Evolutionary conservation across 2,888 invertebrate genomes (phyloP).

Genomic region (Thymelicus acteon): DNA sequence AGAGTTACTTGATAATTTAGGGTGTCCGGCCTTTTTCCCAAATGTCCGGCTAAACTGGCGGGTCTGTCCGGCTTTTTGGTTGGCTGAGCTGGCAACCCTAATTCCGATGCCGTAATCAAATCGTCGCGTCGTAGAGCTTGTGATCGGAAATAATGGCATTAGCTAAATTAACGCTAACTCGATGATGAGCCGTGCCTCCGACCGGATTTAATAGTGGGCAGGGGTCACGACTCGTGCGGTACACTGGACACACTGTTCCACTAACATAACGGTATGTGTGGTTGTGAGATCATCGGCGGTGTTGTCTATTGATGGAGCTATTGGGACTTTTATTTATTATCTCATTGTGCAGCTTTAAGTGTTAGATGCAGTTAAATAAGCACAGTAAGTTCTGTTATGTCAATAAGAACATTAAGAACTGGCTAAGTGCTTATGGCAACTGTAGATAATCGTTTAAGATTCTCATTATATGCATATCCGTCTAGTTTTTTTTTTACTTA

Average conservation of each 20-base stretch:
- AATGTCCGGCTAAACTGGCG: too few relatives aligned
- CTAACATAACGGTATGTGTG: constrained; percentile 23
- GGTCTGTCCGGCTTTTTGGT: too few relatives aligned
- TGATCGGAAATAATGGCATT: constrained; percentile 49
- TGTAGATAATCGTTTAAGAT: too few relatives aligned
- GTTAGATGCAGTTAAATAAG: neutral
- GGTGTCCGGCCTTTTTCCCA: too few relatives aligned
- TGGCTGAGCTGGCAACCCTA: too few relatives aligned
- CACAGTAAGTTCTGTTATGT: neutral
- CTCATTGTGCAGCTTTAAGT: neutral
- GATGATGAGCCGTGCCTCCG: constrained; percentile 52
- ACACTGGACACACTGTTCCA: constrained; percentile 40
- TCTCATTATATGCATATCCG: too few relatives aligned
- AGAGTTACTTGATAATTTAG: too few relatives aligned
- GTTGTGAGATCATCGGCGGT: constrained; percentile 1
- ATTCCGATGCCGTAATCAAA: constrained; percentile 28
- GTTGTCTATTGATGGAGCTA: neutral
- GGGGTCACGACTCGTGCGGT: constrained; percentile 41
- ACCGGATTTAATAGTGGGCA: constrained; percentile 48
- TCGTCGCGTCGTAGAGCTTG: constrained; percentile 34
- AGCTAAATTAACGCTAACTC: constrained; percentile 56
- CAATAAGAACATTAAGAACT: neutral
- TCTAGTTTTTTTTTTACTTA: too few relatives aligned
- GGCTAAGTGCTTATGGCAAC: too few relatives aligned
- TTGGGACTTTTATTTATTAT: neutral